These are phyloP conservation scores for Eretmocerus hayati DNA, from an alignment of 2,888 invertebrate species.

Conservation along the genomic window DNA sequence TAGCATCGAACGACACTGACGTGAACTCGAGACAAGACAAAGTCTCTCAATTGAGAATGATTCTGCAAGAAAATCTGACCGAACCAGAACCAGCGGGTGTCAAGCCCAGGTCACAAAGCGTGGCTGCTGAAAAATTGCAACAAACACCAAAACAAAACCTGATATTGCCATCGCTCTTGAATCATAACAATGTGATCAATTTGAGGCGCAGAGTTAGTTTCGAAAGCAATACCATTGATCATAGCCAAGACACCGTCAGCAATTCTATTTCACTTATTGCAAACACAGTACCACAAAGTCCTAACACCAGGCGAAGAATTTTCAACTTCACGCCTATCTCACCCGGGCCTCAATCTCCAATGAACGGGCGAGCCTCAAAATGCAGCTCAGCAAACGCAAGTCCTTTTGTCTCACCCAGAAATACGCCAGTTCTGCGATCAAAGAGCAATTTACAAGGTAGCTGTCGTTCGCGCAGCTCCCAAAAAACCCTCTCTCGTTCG, in stretches of 20 bases:
- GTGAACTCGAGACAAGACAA: slow-evolving; percentile 53
- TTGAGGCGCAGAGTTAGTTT: slow-evolving; percentile 54
- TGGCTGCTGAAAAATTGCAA: slow-evolving; percentile 34
- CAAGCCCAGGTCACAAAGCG: slow-evolving; percentile 23
- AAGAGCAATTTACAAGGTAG: slow-evolving; percentile 54
- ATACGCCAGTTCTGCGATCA: slow-evolving; percentile 66
- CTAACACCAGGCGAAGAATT: slow-evolving; percentile 69
- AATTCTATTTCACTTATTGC: no score
- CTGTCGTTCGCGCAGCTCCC: slow-evolving; percentile 32
- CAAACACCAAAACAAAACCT: slow-evolving; percentile 33
- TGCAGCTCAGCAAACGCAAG: slow-evolving; percentile 65
- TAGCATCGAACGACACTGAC: slow-evolving; percentile 30
- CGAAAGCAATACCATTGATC: slow-evolving; percentile 47
- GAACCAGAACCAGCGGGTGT: slow-evolving; percentile 26
- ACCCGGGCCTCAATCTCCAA: slow-evolving; percentile 65
- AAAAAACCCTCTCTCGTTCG: slow-evolving; percentile 39
- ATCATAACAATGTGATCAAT: slow-evolving; percentile 27
- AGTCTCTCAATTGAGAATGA: slow-evolving; percentile 65
- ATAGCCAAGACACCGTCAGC: no score
- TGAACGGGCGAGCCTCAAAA: slow-evolving; percentile 52
- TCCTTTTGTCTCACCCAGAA: slow-evolving; percentile 76
- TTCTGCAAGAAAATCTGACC: slow-evolving; percentile 62
- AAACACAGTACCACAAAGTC: slow-evolving; percentile 61
- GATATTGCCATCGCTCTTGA: slow-evolving; percentile 41
- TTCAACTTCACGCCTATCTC: slow-evolving; percentile 85